Evolutionary conservation across 2,888 invertebrate species (phyloP), one percentile per base, ranked within the genome.

Genomic region (Cacoxenus indagator): DNA sequence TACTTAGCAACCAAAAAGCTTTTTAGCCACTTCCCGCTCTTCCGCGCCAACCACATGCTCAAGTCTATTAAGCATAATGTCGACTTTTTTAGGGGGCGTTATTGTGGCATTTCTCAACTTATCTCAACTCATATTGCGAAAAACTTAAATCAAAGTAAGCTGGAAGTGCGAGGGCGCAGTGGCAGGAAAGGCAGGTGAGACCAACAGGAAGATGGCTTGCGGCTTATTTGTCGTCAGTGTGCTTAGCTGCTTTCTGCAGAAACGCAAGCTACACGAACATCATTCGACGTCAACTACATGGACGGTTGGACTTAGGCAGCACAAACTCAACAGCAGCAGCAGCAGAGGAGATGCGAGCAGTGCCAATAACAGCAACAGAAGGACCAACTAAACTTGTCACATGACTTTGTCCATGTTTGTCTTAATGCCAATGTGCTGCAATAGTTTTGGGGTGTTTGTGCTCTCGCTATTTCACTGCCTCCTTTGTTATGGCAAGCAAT

Each of bases 371-470:
- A 22, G 46, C 2, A 26, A 19, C 31, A 14, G 26, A 37, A 62
- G n/a, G n/a, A n/a, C 22, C 62, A 48, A 51, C 65, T 70, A 71
- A 71, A 72, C 82, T 75, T 76, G 73, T 77, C 78, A 75, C 71
- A 73, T 69, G 65, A 65, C 62, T 54, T 55, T 59, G 17, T 54
- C 27, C 22, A 26, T 83, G 80, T 83, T 80, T 80, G 81, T 80
- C 83, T 83, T 80, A 80, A 81, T 83, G 84, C 75, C 80, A 83
- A 80, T 83, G 80, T 80, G 83, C 51, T 51, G 76, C 82, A 80
- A 14, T 83, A 82, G 83, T 83, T 79, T 82, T 83, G 77, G 68
- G 62, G 67, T 62, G 55, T 46, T 26, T 62, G n/a, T 51, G 14
- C 19, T 72, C 57, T 67, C 54, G 43, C 54, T 62, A 29, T 17